Evolutionary conservation across 2,888 invertebrate genomes (phyloP).

Genomic region (Orthosia incerta): DNA sequence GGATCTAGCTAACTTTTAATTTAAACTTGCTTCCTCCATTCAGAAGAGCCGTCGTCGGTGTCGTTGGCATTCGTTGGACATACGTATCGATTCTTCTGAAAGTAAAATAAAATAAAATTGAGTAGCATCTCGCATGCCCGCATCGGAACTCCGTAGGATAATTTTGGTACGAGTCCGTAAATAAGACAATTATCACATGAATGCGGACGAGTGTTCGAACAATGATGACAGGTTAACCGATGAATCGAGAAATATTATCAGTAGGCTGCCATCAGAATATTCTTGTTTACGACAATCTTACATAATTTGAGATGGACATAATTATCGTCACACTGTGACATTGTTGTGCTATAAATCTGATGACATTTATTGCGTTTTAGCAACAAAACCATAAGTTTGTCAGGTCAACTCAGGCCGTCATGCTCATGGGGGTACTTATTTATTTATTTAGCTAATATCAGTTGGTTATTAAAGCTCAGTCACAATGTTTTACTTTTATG

Average conservation of each 20-base stretch:
- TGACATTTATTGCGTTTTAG: background rate
- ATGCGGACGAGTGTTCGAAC: conserved; percentile 6
- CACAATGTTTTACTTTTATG: background rate
- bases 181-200: conserved; percentile 39
- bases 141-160: background rate
- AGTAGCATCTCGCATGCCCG: background rate
- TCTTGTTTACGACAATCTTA: conserved; percentile 23
- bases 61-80: background rate
- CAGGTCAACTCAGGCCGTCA: too few relatives aligned
- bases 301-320: conserved; percentile 17
- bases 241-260: conserved; percentile 3
- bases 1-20: background rate
- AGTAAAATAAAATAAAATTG: background rate
- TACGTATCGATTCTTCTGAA: background rate
- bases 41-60: background rate
- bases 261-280: conserved; percentile 13
- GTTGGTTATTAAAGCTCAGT: conserved; percentile 2
- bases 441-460: background rate
- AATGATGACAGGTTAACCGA: conserved; percentile 7
- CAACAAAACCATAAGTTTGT: background rate
- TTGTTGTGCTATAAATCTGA: conserved; percentile 32
- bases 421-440: background rate
- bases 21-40: background rate
- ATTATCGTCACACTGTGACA: conserved; percentile 19
- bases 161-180: conserved; percentile 2